These are phyloP conservation scores for Parus major DNA, from an alignment of 2,113 vertebrate genomes.

Conservation along the genomic window DNA sequence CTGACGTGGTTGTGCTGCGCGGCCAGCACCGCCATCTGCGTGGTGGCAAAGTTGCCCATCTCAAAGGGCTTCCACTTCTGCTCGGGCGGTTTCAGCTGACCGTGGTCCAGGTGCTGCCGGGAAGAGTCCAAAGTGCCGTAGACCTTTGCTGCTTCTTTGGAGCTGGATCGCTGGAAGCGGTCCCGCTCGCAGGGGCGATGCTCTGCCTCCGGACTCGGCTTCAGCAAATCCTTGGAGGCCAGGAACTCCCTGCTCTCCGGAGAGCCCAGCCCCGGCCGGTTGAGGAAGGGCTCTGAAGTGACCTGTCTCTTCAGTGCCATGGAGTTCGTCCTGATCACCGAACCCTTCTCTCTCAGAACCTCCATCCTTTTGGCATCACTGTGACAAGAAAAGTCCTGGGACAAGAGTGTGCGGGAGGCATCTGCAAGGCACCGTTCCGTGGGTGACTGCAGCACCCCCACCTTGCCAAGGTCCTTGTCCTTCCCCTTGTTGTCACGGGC, in stretches of 20 bases:
- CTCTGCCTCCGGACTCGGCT: slow-evolving; percentile 78
- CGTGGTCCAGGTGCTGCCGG: slow-evolving; percentile 67
- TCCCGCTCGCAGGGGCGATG: slow-evolving; percentile 74
- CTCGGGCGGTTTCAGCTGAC: slow-evolving; percentile 73
- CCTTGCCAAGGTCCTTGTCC: slow-evolving; percentile 75
- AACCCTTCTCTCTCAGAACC: slow-evolving; percentile 84
- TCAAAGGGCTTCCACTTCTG: slow-evolving; percentile 93
- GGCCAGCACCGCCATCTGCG: slow-evolving; percentile 89
- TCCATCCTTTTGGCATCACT: slow-evolving; percentile 77
- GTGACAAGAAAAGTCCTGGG: slow-evolving; percentile 78
- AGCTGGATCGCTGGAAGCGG: slow-evolving; percentile 60
- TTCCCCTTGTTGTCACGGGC: slow-evolving; percentile 84
- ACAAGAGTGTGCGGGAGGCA: slow-evolving; percentile 67
- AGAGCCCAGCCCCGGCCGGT: slow-evolving; percentile 78
- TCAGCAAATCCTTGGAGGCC: slow-evolving; percentile 82
- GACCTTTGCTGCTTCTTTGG: slow-evolving; percentile 74
- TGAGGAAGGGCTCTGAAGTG: slow-evolving; percentile 70
- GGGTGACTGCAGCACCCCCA: slow-evolving; percentile 76
- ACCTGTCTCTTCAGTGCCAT: slow-evolving; percentile 80
- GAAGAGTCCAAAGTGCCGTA: slow-evolving; percentile 76
- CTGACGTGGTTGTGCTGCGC: slow-evolving; percentile 88
- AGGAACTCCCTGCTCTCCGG: slow-evolving; percentile 81
- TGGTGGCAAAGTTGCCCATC: slow-evolving; percentile 89
- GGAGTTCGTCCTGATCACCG: slow-evolving; percentile 87
- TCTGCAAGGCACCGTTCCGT: slow-evolving; percentile 76